A percentile compares a stretch with the other conserved stretches of the same genome.
phyloP scores from a whole-genome alignment of 92 coral and sea anemone species.

The Pocillopora meandrina region DNA sequence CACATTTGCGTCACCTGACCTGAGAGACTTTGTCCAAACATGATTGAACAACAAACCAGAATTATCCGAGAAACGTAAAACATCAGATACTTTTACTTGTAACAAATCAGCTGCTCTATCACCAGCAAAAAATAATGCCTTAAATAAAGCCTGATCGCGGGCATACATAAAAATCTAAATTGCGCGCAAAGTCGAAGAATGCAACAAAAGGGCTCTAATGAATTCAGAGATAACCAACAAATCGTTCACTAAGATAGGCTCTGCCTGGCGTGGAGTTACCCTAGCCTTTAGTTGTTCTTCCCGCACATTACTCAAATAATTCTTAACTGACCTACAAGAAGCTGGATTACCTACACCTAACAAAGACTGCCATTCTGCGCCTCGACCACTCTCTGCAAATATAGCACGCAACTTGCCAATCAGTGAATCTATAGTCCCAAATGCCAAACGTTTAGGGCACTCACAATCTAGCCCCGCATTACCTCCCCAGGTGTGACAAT shows the following conservation, averaged over 20 bases:
- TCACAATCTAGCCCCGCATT: neutral
- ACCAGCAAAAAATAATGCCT: slow-evolving; percentile 22
- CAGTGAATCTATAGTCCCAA: slow-evolving; percentile 34
- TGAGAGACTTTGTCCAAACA: too few relatives aligned
- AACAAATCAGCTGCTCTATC: too few relatives aligned
- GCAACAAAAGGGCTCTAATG: neutral
- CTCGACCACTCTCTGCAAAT: slow-evolving; percentile 18
- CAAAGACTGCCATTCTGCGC: slow-evolving; percentile 21
- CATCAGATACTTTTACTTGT: too few relatives aligned
- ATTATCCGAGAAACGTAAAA: too few relatives aligned
- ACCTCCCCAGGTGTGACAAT: neutral
- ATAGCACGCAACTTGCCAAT: slow-evolving; percentile 35
- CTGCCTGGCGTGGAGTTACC: slow-evolving; percentile 36
- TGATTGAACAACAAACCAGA: too few relatives aligned
- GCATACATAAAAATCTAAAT: neutral
- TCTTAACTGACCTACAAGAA: too few relatives aligned
- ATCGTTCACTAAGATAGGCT: slow-evolving; percentile 13
- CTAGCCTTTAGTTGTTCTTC: slow-evolving; percentile 40
- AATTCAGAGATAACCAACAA: slow-evolving; percentile 1
- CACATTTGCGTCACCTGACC: too few relatives aligned
- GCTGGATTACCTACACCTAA: too few relatives aligned
- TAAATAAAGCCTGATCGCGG: slow-evolving; percentile 30
- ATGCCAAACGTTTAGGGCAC: slow-evolving; percentile 31
- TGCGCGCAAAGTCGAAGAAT: neutral
- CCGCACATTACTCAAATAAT: too few relatives aligned